Conservation (phyloP, 2,888 invertebrate species). For the Netelia virgata region DNA sequence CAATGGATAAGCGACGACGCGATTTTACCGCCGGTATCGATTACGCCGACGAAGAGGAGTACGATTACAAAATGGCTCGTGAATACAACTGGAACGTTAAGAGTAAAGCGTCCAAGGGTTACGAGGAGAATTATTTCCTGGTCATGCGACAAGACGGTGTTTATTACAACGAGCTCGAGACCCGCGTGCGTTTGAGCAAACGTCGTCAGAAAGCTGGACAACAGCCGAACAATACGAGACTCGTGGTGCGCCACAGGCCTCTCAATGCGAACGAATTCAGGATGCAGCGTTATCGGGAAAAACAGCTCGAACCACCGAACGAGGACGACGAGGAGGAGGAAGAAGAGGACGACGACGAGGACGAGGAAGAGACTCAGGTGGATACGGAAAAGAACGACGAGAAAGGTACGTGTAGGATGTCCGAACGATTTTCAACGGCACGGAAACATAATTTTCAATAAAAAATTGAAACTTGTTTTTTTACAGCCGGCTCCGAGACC, state of each 20-base stretch:
- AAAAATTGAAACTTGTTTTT: conserved; percentile 4
- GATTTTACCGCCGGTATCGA: conserved; percentile 92
- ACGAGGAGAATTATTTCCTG: conserved; percentile 99
- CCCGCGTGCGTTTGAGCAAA: conserved; percentile 97
- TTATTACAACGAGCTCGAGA: conserved; percentile 98
- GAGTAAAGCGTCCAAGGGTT: conserved; percentile 97
- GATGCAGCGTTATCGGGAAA: conserved; percentile 94
- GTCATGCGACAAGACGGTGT: conserved; percentile 96
- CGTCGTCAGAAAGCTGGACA: conserved; percentile 92
- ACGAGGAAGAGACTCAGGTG: conserved; percentile 85
- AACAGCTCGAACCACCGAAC: conserved; percentile 94
- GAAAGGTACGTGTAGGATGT: conserved; percentile 76
- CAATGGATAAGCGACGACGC: conserved; percentile 94
- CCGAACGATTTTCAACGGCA: conserved; percentile 24
- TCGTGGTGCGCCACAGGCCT: conserved; percentile 96
- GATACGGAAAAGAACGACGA: conserved; percentile 82
- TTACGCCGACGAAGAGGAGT: conserved; percentile 95
- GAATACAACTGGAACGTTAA: conserved; percentile 99
- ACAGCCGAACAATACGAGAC: conserved; percentile 90
- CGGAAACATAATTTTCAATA: neutral
- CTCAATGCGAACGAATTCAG: conserved; percentile 94
- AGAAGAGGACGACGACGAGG: conserved; percentile 88
- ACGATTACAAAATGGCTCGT: conserved; percentile 98
- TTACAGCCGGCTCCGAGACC: conserved; percentile 82
- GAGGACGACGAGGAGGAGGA: conserved; percentile 90